Base-by-base conservation (phyloP, 2,797 vertebrate species). In the Diglossa cyanea region DNA sequence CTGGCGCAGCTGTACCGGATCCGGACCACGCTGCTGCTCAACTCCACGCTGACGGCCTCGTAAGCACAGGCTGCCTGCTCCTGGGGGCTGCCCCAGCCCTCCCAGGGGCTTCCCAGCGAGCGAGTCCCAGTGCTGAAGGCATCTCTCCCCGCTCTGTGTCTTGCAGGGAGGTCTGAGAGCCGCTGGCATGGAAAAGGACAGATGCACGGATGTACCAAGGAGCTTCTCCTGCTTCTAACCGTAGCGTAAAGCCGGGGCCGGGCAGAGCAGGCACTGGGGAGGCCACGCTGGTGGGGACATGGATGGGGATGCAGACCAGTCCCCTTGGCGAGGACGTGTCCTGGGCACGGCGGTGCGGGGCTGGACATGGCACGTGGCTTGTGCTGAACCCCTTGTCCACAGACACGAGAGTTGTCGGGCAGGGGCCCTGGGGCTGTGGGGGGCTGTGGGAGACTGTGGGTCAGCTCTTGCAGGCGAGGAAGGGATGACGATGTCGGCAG, bases 41-140 rank as follows among this genome's bases (percentile, higher is more conserved):
- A 99, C 98, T 99, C 99, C 97, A 99, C 99, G 0, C 98, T 99
- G 95, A 99, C 99, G 0, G 99, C 99, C 95, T 99, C 99, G 99
- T 99, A 98, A 98, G 99, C 98, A 39, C n/a, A 5, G 3, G 3
- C 50, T 6, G 4, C 37, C 1, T 9, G 17, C 24, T 66, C 30
- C 57, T 0, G 0, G 17, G 13, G 18, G 6, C 15, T n/a, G 48
- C 40, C n/a, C 50, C 9, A 1, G 15, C 35, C n/a, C 55, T 45
- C 14, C 44, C 8, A 6, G 31, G 5, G 5, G 2, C 57, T 9
- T 4, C 6, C 54, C 11, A 8, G 9, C 15, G 6, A 15, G 10
- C 0, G 0, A 33, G 16, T 40, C 11, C 31, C 2, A 0, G 13
- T 3, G 2, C 86, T 72, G 55, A 78, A 39, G 4, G 39, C 26